These are phyloP conservation scores for Stegodyphus dumicola DNA, from an alignment of 1,140 invertebrate genomes.

Conservation along the genomic window DNA sequence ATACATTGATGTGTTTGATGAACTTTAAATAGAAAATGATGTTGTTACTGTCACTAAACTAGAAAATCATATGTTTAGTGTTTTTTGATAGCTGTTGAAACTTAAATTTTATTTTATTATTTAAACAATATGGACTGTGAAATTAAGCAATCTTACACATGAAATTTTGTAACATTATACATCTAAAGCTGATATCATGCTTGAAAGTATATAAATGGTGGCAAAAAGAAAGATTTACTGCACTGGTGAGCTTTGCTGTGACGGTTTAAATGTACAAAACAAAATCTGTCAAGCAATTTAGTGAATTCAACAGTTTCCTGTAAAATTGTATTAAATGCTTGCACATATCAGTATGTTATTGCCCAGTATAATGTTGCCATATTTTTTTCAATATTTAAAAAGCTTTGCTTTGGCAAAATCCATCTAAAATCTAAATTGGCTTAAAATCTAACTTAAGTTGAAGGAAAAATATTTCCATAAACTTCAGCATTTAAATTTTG, in stretches of 20 bases:
- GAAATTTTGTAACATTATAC: neutral
- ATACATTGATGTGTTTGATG: constrained; percentile 39
- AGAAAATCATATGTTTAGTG: constrained; percentile 7
- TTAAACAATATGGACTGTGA: too few species aligned
- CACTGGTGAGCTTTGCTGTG: constrained; percentile 59
- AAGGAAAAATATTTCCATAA: constrained; percentile 13
- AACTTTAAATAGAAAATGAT: constrained; percentile 4
- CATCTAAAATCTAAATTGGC: constrained; percentile 44
- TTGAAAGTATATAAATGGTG: neutral
- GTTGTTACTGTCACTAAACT: neutral
- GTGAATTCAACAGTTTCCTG: constrained; percentile 32
- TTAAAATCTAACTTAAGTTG: constrained; percentile 24
- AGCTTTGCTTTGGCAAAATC: constrained; percentile 46
- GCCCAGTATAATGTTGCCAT: constrained; percentile 56
- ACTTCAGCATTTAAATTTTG: constrained; percentile 32
- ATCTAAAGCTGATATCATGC: neutral
- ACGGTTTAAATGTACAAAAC: constrained; percentile 55
- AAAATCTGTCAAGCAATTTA: constrained; percentile 44
- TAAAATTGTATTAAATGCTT: constrained; percentile 53
- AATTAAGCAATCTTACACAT: neutral
- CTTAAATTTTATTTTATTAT: neutral
- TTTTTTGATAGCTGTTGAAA: neutral
- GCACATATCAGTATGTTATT: constrained; percentile 59
- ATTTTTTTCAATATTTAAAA: constrained; percentile 25
- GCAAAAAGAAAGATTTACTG: constrained; percentile 16